phyloP scores from a whole-genome alignment of 2,797 vertebrate species.

The Linurgus olivaceus region DNA sequence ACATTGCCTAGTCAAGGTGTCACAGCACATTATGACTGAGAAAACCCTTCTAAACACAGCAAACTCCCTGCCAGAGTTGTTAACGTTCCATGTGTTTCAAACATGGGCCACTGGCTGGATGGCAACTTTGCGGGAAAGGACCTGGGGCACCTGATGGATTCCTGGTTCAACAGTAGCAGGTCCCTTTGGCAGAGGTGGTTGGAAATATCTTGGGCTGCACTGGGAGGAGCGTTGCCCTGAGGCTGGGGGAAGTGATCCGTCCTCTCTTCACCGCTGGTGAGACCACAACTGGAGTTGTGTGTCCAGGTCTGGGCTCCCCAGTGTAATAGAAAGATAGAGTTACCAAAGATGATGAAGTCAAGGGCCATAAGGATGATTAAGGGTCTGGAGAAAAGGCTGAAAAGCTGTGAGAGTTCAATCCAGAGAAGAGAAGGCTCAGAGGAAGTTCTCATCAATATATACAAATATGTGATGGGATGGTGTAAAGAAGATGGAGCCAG shows the following conservation, averaged over 20 bases:
- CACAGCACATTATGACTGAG: neutral
- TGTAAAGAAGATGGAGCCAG: neutral
- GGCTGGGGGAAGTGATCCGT: neutral
- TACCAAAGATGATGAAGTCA: neutral
- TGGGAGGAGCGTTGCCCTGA: neutral
- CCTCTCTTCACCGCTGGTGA: neutral
- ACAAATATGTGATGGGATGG: neutral
- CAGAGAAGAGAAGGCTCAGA: neutral
- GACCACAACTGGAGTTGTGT: neutral
- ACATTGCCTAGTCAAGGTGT: neutral
- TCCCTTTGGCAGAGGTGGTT: neutral
- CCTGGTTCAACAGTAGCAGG: neutral
- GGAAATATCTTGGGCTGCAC: neutral
- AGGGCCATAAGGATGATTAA: neutral
- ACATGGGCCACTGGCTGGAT: neutral
- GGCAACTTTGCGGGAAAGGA: neutral
- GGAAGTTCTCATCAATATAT: neutral
- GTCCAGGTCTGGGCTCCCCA: neutral
- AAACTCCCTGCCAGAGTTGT: neutral
- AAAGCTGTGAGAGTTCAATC: neutral
- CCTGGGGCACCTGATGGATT: neutral
- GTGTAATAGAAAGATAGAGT: neutral
- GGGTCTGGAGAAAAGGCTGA: neutral
- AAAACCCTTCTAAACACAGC: neutral
- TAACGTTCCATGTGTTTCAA: neutral